Evolutionary conservation across 2,888 invertebrate species (phyloP).

Genomic region (Apantesis nais): DNA sequence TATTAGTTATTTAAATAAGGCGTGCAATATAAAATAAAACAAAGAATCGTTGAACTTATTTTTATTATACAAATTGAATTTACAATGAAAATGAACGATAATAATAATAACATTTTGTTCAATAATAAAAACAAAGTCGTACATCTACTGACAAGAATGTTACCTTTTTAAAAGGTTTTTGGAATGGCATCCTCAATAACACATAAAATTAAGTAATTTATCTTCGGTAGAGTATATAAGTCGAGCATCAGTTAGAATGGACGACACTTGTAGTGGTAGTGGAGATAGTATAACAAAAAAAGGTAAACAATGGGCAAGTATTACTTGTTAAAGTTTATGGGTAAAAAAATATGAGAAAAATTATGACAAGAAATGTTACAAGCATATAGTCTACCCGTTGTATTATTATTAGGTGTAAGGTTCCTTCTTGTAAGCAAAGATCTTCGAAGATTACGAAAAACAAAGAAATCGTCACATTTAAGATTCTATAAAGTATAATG

Average conservation of each 20-base stretch:
- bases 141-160: slow-evolving; percentile 84
- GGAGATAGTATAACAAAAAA: not conserved
- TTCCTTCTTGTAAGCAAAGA: no score
- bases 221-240: slow-evolving; percentile 41
- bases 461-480: no score
- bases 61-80: slow-evolving; percentile 80
- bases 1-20: not conserved
- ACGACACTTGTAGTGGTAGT: slow-evolving; percentile 30
- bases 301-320: not conserved
- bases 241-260: slow-evolving; percentile 25
- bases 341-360: no score
- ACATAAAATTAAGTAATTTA: slow-evolving; percentile 54
- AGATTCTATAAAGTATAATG: no score
- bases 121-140: slow-evolving; percentile 70
- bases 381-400: no score
- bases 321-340: not conserved
- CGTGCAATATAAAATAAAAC: slow-evolving; percentile 29
- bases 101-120: slow-evolving; percentile 68
- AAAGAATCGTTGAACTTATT: slow-evolving; percentile 60
- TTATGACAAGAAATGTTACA: no score
- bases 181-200: slow-evolving; percentile 79
- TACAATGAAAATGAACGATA: slow-evolving; percentile 76
- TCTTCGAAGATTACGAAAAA: no score
- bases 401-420: no score
- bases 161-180: slow-evolving; percentile 82